These are phyloP conservation scores for Zaprionus lachaisei DNA, from an alignment of 1,140 invertebrate genomes.

Conservation along the genomic window DNA sequence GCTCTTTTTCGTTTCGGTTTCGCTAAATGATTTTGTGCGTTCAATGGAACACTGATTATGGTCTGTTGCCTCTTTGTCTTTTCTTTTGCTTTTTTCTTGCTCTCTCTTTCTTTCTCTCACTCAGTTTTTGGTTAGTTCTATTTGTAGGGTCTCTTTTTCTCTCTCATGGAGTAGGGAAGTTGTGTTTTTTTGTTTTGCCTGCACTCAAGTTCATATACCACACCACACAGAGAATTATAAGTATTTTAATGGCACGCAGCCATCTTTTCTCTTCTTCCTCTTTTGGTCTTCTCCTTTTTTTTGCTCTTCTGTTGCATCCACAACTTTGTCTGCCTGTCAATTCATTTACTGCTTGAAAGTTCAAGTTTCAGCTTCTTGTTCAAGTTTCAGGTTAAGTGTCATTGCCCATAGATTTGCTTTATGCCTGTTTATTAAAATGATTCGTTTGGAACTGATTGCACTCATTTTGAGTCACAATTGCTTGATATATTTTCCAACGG, in stretches of 20 bases:
- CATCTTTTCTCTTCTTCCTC: constrained; percentile 43
- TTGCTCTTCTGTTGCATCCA: constrained; percentile 14
- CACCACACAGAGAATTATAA: constrained; percentile 29
- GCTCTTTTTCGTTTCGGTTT: constrained; percentile 76
- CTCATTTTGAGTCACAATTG: constrained; percentile 52
- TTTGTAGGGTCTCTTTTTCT: constrained; percentile 12
- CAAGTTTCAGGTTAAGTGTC: constrained; percentile 65
- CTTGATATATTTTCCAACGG: constrained; percentile 40
- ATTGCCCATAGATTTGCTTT: constrained; percentile 30
- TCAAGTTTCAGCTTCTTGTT: constrained; percentile 60
- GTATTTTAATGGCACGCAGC: constrained; percentile 72
- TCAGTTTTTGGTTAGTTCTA: constrained; percentile 67
- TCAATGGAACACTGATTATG: constrained; percentile 84
- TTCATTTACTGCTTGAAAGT: constrained; percentile 64
- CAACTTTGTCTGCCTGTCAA: constrained; percentile 51
- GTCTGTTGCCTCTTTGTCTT: constrained; percentile 68
- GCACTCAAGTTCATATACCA: constrained; percentile 79
- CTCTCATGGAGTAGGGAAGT: neutral
- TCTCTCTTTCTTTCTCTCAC: constrained; percentile 54
- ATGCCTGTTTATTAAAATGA: constrained; percentile 31
- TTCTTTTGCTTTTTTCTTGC: constrained; percentile 52
- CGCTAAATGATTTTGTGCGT: constrained; percentile 84
- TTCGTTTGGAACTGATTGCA: constrained; percentile 67
- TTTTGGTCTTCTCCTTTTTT: constrained; percentile 1
- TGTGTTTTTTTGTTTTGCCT: constrained; percentile 3